A percentile compares a stretch with the other conserved stretches of the same genome.
These are phyloP conservation scores for Hystrix brachyura DNA, from an alignment of 2,113 vertebrate species.

Conservation along the genomic window DNA sequence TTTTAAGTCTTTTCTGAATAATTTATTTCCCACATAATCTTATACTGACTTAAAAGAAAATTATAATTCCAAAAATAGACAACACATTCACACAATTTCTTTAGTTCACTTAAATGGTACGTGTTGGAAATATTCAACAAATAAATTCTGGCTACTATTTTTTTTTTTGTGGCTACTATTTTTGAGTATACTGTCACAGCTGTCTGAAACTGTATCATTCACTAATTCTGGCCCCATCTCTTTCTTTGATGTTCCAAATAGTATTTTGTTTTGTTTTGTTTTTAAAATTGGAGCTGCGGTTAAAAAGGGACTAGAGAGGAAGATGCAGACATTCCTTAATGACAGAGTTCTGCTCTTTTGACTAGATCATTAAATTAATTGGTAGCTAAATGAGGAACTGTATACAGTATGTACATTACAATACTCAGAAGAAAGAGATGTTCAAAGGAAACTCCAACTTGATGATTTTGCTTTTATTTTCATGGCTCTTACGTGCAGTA, in stretches of 20 bases:
- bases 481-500: neutral
- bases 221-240: neutral
- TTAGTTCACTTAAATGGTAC: neutral
- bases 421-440: neutral
- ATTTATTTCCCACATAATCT: neutral
- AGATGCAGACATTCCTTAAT: neutral
- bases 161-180: neutral
- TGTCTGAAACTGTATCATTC: neutral
- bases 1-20: neutral
- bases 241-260: slow-evolving; percentile 11
- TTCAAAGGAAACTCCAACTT: neutral
- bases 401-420: neutral
- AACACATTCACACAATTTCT: neutral
- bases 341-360: neutral
- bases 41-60: slow-evolving; percentile 26
- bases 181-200: neutral
- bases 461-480: neutral
- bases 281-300: neutral
- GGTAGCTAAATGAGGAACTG: neutral
- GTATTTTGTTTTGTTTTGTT: neutral
- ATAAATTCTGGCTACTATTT: neutral
- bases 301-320: neutral
- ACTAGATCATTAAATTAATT: neutral
- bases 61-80: neutral
- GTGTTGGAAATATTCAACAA: slow-evolving; percentile 30